These are phyloP conservation scores for Scolopax rusticola DNA, from an alignment of 2,797 vertebrate species.

Conservation along the genomic window DNA sequence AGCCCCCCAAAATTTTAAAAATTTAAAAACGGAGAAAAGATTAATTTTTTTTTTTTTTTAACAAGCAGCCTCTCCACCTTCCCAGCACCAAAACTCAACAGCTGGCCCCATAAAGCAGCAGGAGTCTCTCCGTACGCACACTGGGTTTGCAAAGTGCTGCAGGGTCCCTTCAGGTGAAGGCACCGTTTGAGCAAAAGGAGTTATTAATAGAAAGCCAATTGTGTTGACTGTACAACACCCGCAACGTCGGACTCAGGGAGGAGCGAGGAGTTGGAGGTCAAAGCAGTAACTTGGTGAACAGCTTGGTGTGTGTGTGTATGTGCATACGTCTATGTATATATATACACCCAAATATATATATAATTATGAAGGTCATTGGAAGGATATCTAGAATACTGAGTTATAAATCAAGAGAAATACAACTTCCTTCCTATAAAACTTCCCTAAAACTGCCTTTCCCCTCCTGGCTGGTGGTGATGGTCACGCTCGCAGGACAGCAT, in stretches of 20 bases:
- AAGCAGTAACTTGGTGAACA: background rate
- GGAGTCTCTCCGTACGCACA: background rate
- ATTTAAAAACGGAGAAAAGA: background rate
- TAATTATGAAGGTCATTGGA: background rate
- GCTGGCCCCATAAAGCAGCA: background rate
- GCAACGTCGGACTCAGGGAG: background rate
- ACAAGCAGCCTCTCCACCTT: background rate
- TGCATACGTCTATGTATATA: background rate
- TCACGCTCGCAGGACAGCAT: background rate
- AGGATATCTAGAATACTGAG: background rate
- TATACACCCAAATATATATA: background rate
- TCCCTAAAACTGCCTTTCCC: background rate
- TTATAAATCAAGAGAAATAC: background rate
- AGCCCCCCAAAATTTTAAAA: background rate
- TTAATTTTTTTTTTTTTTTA: background rate
- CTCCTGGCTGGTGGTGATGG: background rate
- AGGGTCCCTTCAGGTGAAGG: background rate
- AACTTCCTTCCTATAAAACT: background rate
- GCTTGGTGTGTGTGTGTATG: background rate
- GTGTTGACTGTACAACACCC: background rate
- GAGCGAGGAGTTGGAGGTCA: background rate
- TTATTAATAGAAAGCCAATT: background rate
- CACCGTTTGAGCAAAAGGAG: background rate
- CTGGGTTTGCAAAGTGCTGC: background rate
- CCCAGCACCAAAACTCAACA: background rate